These are phyloP conservation scores for Acleris cristana DNA, from an alignment of 2,888 invertebrate genomes.

Conservation along the genomic window DNA sequence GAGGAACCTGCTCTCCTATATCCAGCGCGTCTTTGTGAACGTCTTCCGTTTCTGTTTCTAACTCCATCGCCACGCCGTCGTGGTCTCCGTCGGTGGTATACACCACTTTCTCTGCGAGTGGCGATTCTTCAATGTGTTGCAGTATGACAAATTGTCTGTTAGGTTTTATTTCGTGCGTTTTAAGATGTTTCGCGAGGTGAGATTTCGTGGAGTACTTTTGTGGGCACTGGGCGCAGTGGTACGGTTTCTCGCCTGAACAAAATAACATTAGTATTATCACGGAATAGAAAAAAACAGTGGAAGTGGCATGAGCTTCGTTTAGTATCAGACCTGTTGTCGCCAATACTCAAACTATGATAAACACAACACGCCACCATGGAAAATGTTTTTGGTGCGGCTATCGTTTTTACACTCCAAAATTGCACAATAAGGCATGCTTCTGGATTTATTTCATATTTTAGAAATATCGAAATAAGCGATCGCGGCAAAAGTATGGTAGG, in stretches of 20 bases:
- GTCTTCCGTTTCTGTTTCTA: constrained; percentile 18
- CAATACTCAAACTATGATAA: no score
- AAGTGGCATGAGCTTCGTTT: no score
- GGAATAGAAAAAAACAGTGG: no score
- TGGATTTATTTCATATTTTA: no score
- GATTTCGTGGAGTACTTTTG: constrained; percentile 64
- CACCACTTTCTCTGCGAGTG: constrained; percentile 5
- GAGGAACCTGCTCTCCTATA: constrained; percentile 51
- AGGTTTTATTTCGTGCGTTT: constrained; percentile 54
- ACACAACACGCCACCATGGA: no score
- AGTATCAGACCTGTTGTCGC: no score
- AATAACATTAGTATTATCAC: constrained; percentile 9
- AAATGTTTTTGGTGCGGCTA: no score
- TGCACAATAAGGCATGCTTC: no score
- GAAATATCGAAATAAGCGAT: no score
- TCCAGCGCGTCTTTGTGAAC: constrained; percentile 37
- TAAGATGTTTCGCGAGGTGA: constrained; percentile 64
- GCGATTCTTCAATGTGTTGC: constrained; percentile 36
- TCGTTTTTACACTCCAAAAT: no score
- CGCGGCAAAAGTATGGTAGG: no score
- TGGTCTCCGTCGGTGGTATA: constrained; percentile 7
- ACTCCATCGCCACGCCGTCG: constrained; percentile 27
- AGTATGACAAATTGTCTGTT: constrained; percentile 47
- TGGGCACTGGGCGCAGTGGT: constrained; percentile 64
- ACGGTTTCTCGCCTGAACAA: constrained; percentile 71